Conservation (phyloP, 2,113 vertebrate genomes). For the Indicator indicator region DNA sequence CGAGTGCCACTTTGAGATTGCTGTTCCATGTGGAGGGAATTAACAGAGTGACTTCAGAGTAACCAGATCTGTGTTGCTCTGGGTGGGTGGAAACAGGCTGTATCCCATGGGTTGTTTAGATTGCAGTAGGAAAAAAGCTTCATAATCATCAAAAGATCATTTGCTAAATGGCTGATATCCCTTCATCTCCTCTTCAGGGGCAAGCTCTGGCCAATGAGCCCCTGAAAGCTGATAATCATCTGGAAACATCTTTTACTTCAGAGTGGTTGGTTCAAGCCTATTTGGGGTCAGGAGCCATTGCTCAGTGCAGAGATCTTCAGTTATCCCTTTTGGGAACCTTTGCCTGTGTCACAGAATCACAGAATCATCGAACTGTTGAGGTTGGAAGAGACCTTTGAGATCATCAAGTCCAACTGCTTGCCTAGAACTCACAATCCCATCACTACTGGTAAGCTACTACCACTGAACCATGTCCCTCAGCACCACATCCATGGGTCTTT, state of each 20-base stretch:
- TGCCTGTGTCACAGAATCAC: not conserved
- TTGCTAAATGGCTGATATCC: not conserved
- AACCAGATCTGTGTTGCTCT: not conserved
- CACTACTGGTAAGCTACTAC: no score
- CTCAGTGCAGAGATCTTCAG: not conserved
- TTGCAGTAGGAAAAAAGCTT: not conserved
- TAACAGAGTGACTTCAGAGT: not conserved
- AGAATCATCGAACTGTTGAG: no score
- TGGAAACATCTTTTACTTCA: not conserved
- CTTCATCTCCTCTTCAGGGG: not conserved
- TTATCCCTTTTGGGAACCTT: not conserved
- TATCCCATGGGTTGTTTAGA: not conserved
- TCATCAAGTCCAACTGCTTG: no score
- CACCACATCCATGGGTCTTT: no score
- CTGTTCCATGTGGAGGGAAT: not conserved
- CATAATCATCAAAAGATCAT: not conserved
- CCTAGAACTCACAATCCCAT: no score
- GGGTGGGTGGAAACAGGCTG: not conserved
- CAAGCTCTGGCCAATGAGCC: not conserved
- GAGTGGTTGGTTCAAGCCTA: not conserved
- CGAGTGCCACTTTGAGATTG: not conserved
- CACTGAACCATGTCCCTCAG: no score
- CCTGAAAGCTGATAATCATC: not conserved
- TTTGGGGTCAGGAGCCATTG: not conserved
- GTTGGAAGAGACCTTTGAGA: no score